Evolutionary conservation across 2,113 vertebrate genomes (phyloP), one percentile per base, ranked within the genome.

Genomic region (Ahaetulla prasina): DNA sequence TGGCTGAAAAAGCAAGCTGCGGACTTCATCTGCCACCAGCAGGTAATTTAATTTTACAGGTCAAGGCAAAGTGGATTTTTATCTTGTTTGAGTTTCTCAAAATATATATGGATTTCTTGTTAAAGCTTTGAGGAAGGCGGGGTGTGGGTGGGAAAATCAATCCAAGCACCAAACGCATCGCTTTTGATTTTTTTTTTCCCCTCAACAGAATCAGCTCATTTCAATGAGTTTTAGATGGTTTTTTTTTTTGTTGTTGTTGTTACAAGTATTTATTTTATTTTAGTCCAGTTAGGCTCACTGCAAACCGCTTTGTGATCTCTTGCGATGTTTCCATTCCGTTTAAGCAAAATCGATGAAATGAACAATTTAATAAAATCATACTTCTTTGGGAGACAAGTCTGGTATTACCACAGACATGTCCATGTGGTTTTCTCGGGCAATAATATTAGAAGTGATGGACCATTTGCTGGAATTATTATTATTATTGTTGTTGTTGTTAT

Each of bases 31-130:
- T 92, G 89, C 94, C 85, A 95, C 80, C 47, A 54, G 96, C 92
- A 94, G 53, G 88, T 95, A 97, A 97, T 96, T 97, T 96, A 94
- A 97, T 97, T 97, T 96, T 96, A 94, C 57, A 95, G 94, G 89
- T 96, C 94, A 97, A 92, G 92, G 87, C 90, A 94, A 97, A 97
- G 96, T 88, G 91, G 95, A 97, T 96, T 95, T 95, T 95, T 92
- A 96, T 94, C 94, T 96, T 95, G 97, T 97, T 95, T 97, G 89
- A 95, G 87, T 94, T 96, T 93, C 93, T 93, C 96, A 91, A 95
- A 97, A 97, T 94, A 94, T 90, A 94, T 94, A 97, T 96, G 86
- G 96, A 97, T 96, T 97, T 97, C 95, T 97, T 96, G 95, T 96
- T 96, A 97, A 96, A 96, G 93, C 86, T 96, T 94, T 93, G 55